Percentiles rank a stretch among this genome's conserved stretches.
Evolutionary conservation across 1,140 invertebrate genomes (phyloP).

Genomic region (Zaprionus taronus): DNA sequence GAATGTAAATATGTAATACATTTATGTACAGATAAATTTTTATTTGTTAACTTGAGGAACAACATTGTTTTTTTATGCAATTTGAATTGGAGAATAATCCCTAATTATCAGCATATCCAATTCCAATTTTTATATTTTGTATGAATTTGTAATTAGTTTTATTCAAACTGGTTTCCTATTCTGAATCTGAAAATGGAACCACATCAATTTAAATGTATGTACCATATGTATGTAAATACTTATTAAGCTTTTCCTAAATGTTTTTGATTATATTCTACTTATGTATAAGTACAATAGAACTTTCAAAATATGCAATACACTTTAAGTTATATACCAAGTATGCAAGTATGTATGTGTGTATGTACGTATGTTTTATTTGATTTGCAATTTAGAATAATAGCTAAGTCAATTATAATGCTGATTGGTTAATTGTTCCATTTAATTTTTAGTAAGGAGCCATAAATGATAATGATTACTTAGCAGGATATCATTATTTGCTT

Average conservation of each 20-base stretch:
- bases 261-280: background rate
- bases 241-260: background rate
- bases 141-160: background rate
- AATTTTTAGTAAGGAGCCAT: slow-evolving; percentile 33
- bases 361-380: background rate
- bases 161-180: no score
- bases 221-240: no score
- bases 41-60: background rate
- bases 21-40: background rate
- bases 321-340: background rate
- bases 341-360: background rate
- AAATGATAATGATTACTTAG: slow-evolving; percentile 9
- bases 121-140: no score
- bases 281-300: background rate
- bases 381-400: slow-evolving; percentile 9
- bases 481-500: slow-evolving; percentile 18
- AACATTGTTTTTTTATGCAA: background rate
- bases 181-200: no score
- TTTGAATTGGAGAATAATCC: background rate
- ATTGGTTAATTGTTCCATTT: slow-evolving; percentile 52
- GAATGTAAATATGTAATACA: background rate
- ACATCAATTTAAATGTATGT: no score
- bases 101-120: no score
- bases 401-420: slow-evolving; percentile 22
- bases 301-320: background rate